Base-by-base conservation (phyloP, 2,888 invertebrate genomes). In the Metopia argyrocephala region DNA sequence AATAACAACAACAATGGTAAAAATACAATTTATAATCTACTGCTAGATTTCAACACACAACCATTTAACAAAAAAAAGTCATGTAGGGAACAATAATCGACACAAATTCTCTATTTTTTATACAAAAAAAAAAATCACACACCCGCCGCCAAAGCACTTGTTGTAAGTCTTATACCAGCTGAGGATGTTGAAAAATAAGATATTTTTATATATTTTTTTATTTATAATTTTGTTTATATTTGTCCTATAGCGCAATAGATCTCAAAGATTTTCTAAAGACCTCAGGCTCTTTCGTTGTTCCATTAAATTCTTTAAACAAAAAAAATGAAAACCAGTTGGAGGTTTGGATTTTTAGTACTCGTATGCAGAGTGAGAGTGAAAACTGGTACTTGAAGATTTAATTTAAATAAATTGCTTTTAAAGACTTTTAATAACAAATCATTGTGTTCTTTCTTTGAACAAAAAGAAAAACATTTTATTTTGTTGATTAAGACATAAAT, bases 21-120 rank as follows among this genome's bases (percentile, higher is more conserved):
- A 9, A 5, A 12, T 28, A 38, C 38, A 38, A 38, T 38, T 38
- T 38, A 38, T 1, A 68, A n/a, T 45, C 27, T 50, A 52, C 56
- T 68, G 66, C 59, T 76, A 66, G 71, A 76, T 70, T 74, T 66
- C 48, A 59, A 78, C 65, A 73, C 62, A 23, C 56, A 74, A 74
- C 56, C 56, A 25, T n/a, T n/a, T 23, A 73, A 12, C 27, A 68
- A 27, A 68, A 69, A 76, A 65, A 78, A 69, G 59, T 65, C 65
- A 78, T 81, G 78, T 65, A 46, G 78, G 54, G 59, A 74, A 62
- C 62, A 45, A 57, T 38, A 62, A n/a, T n/a, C 62, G 57, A n/a
- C 61, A 73, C 45, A 68, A 20, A 69, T 15, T 38, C 15, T 38
- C 38, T 38, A 38, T 38, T 38, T 38, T 38, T 31, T 31, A 7